These are phyloP conservation scores for Esperia sulphurella DNA, from an alignment of 2,888 invertebrate species.

Conservation along the genomic window DNA sequence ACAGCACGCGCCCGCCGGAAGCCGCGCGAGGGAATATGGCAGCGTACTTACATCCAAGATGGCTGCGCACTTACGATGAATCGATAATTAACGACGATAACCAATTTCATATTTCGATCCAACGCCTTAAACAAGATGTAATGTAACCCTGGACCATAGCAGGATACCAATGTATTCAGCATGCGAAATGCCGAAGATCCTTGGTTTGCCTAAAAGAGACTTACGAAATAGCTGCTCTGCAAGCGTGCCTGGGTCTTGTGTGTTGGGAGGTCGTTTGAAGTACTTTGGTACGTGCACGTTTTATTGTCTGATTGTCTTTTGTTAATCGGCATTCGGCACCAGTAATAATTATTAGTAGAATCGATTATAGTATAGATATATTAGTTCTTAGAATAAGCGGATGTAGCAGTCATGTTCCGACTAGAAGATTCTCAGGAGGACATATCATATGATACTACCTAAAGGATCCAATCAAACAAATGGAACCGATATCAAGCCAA, in stretches of 20 bases:
- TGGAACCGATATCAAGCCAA: too few relatives aligned
- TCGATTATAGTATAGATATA: slow-evolving; percentile 1
- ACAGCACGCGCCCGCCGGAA: slow-evolving; percentile 71
- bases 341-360: slow-evolving; percentile 5
- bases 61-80: slow-evolving; percentile 69
- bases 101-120: slow-evolving; percentile 73
- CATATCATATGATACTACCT: too few relatives aligned
- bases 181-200: slow-evolving; percentile 50
- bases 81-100: slow-evolving; percentile 73
- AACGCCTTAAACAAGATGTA: slow-evolving; percentile 61
- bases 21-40: slow-evolving; percentile 68
- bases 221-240: slow-evolving; percentile 39
- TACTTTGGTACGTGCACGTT: slow-evolving; percentile 40
- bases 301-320: slow-evolving; percentile 58
- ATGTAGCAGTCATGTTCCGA: not conserved
- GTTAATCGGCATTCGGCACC: slow-evolving; percentile 29
- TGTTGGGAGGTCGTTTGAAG: slow-evolving; percentile 54
- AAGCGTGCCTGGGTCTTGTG: slow-evolving; percentile 35
- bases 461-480: too few relatives aligned
- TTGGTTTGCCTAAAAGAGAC: slow-evolving; percentile 50
- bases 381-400: slow-evolving; percentile 1
- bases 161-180: slow-evolving; percentile 37
- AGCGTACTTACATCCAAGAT: slow-evolving; percentile 68
- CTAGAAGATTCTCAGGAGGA: not conserved
- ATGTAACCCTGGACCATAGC: slow-evolving; percentile 63